A percentile compares a stretch with the other conserved stretches of the same genome.
These are phyloP conservation scores for Bhutanitis thaidina DNA, from an alignment of 2,888 invertebrate species.

Conservation along the genomic window DNA sequence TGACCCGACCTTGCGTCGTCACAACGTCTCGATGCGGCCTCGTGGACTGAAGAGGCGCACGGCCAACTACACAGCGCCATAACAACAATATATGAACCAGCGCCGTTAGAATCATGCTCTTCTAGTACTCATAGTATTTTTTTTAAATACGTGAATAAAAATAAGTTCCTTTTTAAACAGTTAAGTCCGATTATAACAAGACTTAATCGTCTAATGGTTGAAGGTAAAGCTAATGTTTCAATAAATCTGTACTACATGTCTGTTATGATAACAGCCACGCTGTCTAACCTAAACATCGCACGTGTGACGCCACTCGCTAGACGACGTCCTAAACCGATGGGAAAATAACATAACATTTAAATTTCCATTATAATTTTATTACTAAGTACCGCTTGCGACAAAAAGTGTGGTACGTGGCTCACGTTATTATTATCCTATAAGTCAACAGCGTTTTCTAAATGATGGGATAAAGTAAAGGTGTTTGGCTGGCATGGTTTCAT, in stretches of 20 bases:
- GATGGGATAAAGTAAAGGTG: too few species aligned
- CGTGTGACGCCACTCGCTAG: slow-evolving; percentile 10
- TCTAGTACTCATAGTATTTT: neutral
- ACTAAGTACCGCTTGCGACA: slow-evolving; percentile 11
- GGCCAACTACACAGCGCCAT: slow-evolving; percentile 20
- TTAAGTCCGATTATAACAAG: slow-evolving; percentile 8
- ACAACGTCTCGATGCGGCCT: slow-evolving; percentile 47
- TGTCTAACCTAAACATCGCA: slow-evolving; percentile 23
- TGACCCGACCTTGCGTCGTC: slow-evolving; percentile 53
- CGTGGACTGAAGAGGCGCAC: slow-evolving; percentile 8
- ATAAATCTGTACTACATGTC: slow-evolving; percentile 2
- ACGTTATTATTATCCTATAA: neutral
- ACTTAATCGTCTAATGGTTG: slow-evolving; percentile 6
- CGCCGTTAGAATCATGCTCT: slow-evolving; percentile 15
- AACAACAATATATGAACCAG: slow-evolving; percentile 23
- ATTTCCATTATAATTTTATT: slow-evolving; percentile 12
- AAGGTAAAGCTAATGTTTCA: neutral
- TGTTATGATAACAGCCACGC: slow-evolving; percentile 28
- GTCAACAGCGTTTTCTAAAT: neutral
- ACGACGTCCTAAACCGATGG: slow-evolving; percentile 6
- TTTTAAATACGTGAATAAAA: neutral
- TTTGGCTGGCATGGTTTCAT: too few species aligned
- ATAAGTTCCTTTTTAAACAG: neutral
- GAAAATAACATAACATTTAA: slow-evolving; percentile 12
- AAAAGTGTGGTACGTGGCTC: slow-evolving; percentile 2